Base-by-base conservation (phyloP, 1,140 invertebrate genomes). In the Ganaspis sp. region DNA sequence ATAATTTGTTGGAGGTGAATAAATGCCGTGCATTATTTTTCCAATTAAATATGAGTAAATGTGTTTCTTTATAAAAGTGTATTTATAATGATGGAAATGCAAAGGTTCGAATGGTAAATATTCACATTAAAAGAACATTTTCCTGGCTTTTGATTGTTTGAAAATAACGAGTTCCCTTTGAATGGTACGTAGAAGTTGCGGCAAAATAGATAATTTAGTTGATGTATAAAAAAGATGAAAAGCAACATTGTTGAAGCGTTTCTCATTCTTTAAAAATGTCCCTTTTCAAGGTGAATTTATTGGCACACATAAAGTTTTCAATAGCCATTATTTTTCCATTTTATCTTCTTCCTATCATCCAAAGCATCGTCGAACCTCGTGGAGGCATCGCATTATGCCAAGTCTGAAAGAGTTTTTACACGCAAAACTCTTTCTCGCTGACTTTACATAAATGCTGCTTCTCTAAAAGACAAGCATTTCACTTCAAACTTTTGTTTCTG, bases 371-470 rank as follows among this genome's bases (percentile, higher is more conserved):
- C 26, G 26, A 34, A 64, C 58, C 58, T 64, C 58, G 58, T 64
- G 21, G 23, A 64, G 29, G 58, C 58, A 64, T 64, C 58, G 58
- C 26, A 64, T 64, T 64, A 64, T 64, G 58, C 58, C 58, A 29
- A 64, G 58, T 26, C 53, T n/a, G 53, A 58, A 58, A 58, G 58
- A 34, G 11, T 64, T 54, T 54, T 54, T 64, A 64, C 58, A 64
- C 58, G 58, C 58, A 64, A 64, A 34, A 64, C 58, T 64, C 58
- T 64, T 64, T 64, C 26, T 29, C 58, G 58, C 58, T 29, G 58
- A 64, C 58, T 64, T 64, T 64, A 34, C 58, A 64, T 64, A 64
- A 64, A 64, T 26, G 58, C 23, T 64, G 58, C 58, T n/a, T 64
- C 58, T 64, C 58, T 64, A 29, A 64, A 64, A 64, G 26, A 64